Percentiles rank a stretch among this genome's conserved stretches.
phyloP scores from a whole-genome alignment of 2,888 invertebrate genomes.

The Cyaniris semiargus region DNA sequence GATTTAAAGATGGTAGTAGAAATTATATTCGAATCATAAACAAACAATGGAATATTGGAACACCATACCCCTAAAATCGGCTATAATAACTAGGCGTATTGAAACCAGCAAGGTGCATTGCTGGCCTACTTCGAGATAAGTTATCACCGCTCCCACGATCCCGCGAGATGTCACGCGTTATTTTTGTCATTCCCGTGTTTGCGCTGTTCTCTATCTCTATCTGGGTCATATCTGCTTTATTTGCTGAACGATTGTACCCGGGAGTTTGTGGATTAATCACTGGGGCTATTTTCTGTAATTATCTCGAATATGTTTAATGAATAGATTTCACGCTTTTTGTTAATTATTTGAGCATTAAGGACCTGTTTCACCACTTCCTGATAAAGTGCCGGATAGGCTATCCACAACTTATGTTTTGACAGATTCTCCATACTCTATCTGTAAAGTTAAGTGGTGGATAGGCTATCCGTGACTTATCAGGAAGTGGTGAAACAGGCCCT shows the following conservation, averaged over 20 bases:
- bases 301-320: not conserved
- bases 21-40: too few species aligned
- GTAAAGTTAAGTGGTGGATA: too few species aligned
- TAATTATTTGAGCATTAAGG: too few species aligned
- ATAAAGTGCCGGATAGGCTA: too few species aligned
- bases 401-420: too few species aligned
- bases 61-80: not conserved
- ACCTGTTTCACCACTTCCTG: too few species aligned
- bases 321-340: not conserved
- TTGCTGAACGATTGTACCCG: conserved; percentile 11
- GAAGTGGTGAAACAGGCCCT: too few species aligned
- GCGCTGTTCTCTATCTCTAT: conserved; percentile 22
- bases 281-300: not conserved
- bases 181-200: conserved; percentile 15
- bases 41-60: too few species aligned
- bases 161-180: conserved; percentile 10
- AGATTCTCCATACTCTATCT: too few species aligned
- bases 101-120: not conserved
- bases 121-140: not conserved
- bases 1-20: too few species aligned
- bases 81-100: not conserved
- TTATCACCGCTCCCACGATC: not conserved
- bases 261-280: not conserved
- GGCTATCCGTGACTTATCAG: too few species aligned
- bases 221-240: conserved; percentile 28